These are phyloP conservation scores for Laupala kohalensis DNA, from an alignment of 1,140 invertebrate species.

Conservation along the genomic window DNA sequence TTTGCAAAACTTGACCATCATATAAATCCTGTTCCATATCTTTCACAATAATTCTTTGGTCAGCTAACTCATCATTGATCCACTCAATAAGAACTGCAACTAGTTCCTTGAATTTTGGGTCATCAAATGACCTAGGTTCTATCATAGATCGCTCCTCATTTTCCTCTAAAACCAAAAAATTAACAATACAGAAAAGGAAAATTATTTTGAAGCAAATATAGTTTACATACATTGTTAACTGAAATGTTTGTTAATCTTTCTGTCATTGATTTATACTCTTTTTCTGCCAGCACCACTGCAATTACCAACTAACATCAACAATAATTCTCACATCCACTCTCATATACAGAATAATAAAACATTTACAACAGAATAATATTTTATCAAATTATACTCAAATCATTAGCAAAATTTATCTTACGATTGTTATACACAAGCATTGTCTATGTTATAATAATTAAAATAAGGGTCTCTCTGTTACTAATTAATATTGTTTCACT, in stretches of 20 bases:
- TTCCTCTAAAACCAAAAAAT: slow-evolving; percentile 50
- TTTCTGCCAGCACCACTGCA: no score
- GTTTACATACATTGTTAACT: not conserved
- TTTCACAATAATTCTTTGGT: slow-evolving; percentile 94
- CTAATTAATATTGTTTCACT: no score
- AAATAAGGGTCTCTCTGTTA: no score
- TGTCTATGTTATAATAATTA: no score
- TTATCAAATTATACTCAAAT: not conserved
- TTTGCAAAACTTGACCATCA: slow-evolving; percentile 96
- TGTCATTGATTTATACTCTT: no score
- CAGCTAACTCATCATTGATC: slow-evolving; percentile 96
- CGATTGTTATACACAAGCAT: no score
- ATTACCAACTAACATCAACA: not conserved
- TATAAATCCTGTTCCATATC: slow-evolving; percentile 95
- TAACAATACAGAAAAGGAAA: not conserved
- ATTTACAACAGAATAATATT: not conserved
- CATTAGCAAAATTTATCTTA: no score
- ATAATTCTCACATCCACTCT: not conserved
- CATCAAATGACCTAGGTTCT: slow-evolving; percentile 71
- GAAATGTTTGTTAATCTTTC: no score
- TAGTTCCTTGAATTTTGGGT: slow-evolving; percentile 76
- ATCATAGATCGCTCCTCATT: slow-evolving; percentile 95
- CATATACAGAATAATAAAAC: not conserved
- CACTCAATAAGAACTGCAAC: slow-evolving; percentile 86
- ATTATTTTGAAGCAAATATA: not conserved